Evolutionary conservation across 2,113 vertebrate species (phyloP).

Genomic region (Alethe diademata): DNA sequence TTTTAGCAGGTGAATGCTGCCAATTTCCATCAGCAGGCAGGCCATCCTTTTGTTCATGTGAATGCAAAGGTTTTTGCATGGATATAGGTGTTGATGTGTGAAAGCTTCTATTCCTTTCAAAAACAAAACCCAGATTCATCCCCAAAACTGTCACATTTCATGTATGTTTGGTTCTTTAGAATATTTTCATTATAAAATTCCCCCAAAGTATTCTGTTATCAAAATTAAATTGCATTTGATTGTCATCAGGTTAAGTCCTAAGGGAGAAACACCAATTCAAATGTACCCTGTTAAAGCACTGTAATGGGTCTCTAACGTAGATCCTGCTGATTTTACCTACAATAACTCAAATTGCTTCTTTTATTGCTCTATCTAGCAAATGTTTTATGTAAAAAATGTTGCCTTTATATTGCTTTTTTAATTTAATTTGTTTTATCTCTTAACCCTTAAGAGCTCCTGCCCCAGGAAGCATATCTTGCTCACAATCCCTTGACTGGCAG

Average conservation of each 20-base stretch:
- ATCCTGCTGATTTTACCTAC: slow-evolving; percentile 30
- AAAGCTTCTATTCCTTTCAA: neutral
- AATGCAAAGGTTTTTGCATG: neutral
- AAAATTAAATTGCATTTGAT: slow-evolving; percentile 52
- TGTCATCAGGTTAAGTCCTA: slow-evolving; percentile 47
- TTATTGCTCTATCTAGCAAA: slow-evolving; percentile 12
- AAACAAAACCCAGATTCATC: neutral
- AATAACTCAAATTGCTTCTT: slow-evolving; percentile 4
- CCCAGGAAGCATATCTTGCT: neutral
- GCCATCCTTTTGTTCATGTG: neutral
- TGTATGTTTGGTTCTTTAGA: neutral
- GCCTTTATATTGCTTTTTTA: neutral
- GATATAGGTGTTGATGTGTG: neutral
- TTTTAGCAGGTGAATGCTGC: neutral
- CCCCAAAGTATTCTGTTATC: slow-evolving; percentile 8
- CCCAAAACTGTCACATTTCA: neutral
- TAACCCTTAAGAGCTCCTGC: slow-evolving; percentile 10
- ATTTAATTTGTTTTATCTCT: slow-evolving; percentile 13
- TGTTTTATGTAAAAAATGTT: neutral
- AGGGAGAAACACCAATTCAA: slow-evolving; percentile 8
- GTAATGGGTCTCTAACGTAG: neutral
- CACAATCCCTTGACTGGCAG: neutral
- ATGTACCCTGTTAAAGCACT: slow-evolving; percentile 15
- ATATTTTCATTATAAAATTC: slow-evolving; percentile 15
- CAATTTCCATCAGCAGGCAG: neutral